Conservation (phyloP, 1,140 invertebrate species). For the Drosophila carrolli region DNA sequence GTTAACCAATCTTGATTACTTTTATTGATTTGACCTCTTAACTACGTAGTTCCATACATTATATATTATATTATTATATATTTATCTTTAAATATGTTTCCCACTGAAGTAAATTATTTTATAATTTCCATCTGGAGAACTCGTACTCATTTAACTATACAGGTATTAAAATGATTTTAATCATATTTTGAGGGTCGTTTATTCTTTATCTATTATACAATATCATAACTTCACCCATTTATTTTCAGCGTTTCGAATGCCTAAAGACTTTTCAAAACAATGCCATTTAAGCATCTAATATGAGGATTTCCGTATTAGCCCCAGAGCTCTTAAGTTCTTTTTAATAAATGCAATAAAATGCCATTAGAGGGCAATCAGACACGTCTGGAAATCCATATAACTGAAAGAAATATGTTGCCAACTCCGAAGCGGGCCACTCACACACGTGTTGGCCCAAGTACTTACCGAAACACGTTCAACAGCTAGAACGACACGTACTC, state of each 20-base stretch:
- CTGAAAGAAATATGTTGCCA: conserved; percentile 76
- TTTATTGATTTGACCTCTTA: too few relatives aligned
- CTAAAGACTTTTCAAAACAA: background rate
- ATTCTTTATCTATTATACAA: too few relatives aligned
- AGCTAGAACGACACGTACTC: conserved; percentile 79
- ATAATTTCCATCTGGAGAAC: too few relatives aligned
- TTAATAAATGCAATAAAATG: conserved; percentile 75
- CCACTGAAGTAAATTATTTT: too few relatives aligned
- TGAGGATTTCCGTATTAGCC: conserved; percentile 3
- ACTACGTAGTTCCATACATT: too few relatives aligned
- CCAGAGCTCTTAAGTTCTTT: conserved; percentile 45
- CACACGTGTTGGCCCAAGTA: conserved; percentile 57
- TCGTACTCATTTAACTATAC: too few relatives aligned
- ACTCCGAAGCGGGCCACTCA: conserved; percentile 14
- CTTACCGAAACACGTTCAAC: conserved; percentile 76
- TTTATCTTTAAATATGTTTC: too few relatives aligned
- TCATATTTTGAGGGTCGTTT: too few relatives aligned
- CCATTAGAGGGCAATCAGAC: conserved; percentile 75
- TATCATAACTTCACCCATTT: background rate
- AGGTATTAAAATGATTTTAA: too few relatives aligned
- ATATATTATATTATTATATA: too few relatives aligned
- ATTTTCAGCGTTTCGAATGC: background rate
- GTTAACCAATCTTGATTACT: background rate
- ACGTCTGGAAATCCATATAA: conserved; percentile 78
- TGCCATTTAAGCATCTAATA: conserved; percentile 12